A percentile compares a stretch with the other conserved stretches of the same genome.
Evolutionary conservation across 2,113 vertebrate genomes (phyloP).

Genomic region (Seriola aureovittata): DNA sequence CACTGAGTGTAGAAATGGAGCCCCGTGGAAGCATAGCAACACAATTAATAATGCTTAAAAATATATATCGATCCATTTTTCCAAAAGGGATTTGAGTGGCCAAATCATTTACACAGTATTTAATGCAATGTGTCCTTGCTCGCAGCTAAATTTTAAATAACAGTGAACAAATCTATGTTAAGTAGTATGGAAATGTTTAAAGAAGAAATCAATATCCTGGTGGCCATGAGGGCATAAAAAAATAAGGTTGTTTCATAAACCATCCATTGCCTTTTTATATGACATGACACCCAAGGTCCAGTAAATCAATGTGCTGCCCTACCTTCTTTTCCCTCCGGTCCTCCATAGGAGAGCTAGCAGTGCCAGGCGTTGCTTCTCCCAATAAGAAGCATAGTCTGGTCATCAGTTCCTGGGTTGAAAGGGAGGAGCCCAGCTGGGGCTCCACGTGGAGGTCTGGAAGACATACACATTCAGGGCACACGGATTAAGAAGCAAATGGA

Average conservation of each 20-base stretch:
- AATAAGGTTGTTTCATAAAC: slow-evolving; percentile 27
- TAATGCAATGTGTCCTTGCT: background rate
- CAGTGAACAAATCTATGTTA: background rate
- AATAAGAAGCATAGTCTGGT: slow-evolving; percentile 97
- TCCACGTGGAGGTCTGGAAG: slow-evolving; percentile 90
- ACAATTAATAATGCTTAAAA: slow-evolving; percentile 31
- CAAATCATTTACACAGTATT: background rate
- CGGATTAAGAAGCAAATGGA: slow-evolving; percentile 21
- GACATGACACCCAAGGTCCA: slow-evolving; percentile 32
- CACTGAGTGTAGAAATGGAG: slow-evolving; percentile 13
- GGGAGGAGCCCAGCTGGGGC: slow-evolving; percentile 91
- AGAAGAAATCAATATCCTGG: background rate
- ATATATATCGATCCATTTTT: slow-evolving; percentile 25
- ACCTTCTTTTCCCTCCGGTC: slow-evolving; percentile 94
- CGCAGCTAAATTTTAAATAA: background rate
- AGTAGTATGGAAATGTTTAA: background rate
- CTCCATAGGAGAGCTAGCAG: slow-evolving; percentile 92
- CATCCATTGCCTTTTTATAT: slow-evolving; percentile 28
- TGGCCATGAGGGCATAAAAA: background rate
- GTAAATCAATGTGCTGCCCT: slow-evolving; percentile 70
- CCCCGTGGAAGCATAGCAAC: slow-evolving; percentile 5
- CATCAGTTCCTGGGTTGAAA: slow-evolving; percentile 98
- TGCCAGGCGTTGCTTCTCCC: slow-evolving; percentile 94
- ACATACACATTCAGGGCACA: slow-evolving; percentile 70
- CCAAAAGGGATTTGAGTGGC: background rate